A percentile compares a stretch with the other conserved stretches of the same genome.
Evolutionary conservation across 2,888 invertebrate genomes (phyloP).

Genomic region (Lochmaea crataegi): DNA sequence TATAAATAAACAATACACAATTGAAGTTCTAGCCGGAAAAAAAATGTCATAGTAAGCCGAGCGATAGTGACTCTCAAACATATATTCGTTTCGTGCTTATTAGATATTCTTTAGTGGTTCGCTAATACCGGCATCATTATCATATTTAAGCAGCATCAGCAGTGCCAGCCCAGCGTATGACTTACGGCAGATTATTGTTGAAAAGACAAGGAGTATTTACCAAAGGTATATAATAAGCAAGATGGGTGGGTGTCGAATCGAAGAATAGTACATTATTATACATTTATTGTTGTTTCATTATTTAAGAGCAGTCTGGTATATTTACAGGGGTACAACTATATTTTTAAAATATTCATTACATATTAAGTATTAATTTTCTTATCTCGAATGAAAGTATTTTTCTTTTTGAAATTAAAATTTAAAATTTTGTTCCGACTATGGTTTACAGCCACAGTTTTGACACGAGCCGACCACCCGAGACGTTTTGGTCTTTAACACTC

Average conservation of each 20-base stretch:
- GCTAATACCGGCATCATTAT: conserved; percentile 44
- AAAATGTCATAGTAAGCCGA: not conserved
- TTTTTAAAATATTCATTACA: too few species aligned
- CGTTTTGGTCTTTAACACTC: conserved; percentile 50
- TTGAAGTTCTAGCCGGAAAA: conserved; percentile 3
- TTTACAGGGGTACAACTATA: not conserved
- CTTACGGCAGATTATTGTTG: conserved; percentile 44
- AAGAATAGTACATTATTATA: not conserved
- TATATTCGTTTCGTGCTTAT: conserved; percentile 23
- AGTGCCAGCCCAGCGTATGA: conserved; percentile 40
- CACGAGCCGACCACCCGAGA: conserved; percentile 52
- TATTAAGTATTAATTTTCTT: too few species aligned
- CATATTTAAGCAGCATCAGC: conserved; percentile 42
- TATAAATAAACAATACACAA: not conserved
- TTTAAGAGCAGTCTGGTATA: not conserved
- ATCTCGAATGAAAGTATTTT: too few species aligned
- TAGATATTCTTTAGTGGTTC: conserved; percentile 40
- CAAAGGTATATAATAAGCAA: conserved; percentile 39
- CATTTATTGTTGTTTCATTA: not conserved
- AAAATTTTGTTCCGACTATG: conserved; percentile 30
- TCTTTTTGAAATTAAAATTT: too few species aligned
- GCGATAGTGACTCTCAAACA: not conserved
- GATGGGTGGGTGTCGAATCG: conserved; percentile 43
- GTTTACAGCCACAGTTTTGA: conserved; percentile 36
- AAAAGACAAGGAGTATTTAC: conserved; percentile 45